Percentiles rank a stretch among this genome's conserved stretches.
Evolutionary conservation across 2,888 invertebrate genomes (phyloP).

Genomic region (Tinea semifulvella): DNA sequence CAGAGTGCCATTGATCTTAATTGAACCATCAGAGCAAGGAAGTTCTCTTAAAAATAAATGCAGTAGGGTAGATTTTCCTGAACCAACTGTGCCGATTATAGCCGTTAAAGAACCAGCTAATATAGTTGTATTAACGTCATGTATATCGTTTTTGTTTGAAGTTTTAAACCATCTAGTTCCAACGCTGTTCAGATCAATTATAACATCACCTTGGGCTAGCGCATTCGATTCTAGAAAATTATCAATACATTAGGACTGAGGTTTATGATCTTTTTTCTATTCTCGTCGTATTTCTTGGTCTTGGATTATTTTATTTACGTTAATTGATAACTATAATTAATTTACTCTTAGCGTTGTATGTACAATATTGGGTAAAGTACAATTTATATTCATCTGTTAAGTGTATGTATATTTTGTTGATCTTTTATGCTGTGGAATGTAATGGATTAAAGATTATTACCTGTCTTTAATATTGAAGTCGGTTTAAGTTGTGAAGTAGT

Average conservation of each 20-base stretch:
- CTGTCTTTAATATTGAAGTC: conserved; percentile 18
- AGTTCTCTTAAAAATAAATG: conserved; percentile 80
- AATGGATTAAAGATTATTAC: too few relatives aligned
- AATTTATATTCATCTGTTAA: too few relatives aligned
- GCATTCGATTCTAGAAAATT: too few relatives aligned
- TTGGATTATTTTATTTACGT: too few relatives aligned
- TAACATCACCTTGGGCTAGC: conserved; percentile 21
- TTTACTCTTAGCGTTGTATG: too few relatives aligned
- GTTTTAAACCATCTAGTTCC: conserved; percentile 60
- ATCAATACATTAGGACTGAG: too few relatives aligned
- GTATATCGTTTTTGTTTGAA: conserved; percentile 46
- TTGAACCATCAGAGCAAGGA: conserved; percentile 69
- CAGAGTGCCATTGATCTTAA: conserved; percentile 69
- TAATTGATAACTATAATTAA: too few relatives aligned
- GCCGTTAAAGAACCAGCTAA: conserved; percentile 58
- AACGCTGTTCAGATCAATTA: conserved; percentile 47
- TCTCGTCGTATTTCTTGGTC: too few relatives aligned
- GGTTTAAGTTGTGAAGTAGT: conserved; percentile 32
- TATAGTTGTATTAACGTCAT: conserved; percentile 40
- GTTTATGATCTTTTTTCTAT: too few relatives aligned
- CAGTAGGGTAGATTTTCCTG: conserved; percentile 69
- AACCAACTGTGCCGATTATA: conserved; percentile 69
- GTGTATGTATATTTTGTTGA: too few relatives aligned
- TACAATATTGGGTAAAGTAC: too few relatives aligned
- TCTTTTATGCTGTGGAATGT: too few relatives aligned